Evolutionary conservation across 2,113 vertebrate species (phyloP), one percentile per base, ranked within the genome.

Genomic region (Paradoxurus hermaphroditus): DNA sequence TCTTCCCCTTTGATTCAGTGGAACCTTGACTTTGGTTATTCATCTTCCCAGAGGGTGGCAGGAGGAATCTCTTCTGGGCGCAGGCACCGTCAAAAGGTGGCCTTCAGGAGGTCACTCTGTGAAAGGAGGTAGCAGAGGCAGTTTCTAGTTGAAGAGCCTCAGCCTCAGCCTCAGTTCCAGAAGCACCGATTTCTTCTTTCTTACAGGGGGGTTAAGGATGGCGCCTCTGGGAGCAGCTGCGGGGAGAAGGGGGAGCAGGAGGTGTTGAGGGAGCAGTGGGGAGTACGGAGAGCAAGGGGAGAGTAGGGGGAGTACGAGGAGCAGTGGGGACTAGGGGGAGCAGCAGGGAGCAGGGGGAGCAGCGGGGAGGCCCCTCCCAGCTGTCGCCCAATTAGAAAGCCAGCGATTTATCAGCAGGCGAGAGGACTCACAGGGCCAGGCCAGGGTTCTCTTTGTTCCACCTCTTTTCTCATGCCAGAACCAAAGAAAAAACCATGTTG

Each of bases 331-430:
- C 29, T 31, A 46, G 18, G 31, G 41, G 51, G 5, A 53, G 51
- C 23, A 25, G 21, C n/a, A 25, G n/a, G 15, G 62, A 59, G 39
- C 49, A 85, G 34, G 75, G 67, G 39, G 79, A 56, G 21, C 63
- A 62, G 68, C 68, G 16, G 88, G 62, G 53, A 56, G 53, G 65
- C 21, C 72, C 44, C 62, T 91, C 68, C 70, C 70, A 88, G 63
- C 91, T 91, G 95, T 70, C 68, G 8, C 53, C 78, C 62, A 83
- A 63, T 90, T 87, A 91, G 77, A 94, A 94, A 89, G 83, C 82
- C 56, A 84, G 68, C 1, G 8, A 81, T 81, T 91, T 56, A 90
- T 65, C 86, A 90, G 65, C 86, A 75, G 73, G 65, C 73, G 8
- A 82, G 68, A 68, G 89, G 49, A 84, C 49, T 92, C 51, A 27